Conservation (phyloP, 2,113 vertebrate genomes). For the Anarrhichthys ocellatus region DNA sequence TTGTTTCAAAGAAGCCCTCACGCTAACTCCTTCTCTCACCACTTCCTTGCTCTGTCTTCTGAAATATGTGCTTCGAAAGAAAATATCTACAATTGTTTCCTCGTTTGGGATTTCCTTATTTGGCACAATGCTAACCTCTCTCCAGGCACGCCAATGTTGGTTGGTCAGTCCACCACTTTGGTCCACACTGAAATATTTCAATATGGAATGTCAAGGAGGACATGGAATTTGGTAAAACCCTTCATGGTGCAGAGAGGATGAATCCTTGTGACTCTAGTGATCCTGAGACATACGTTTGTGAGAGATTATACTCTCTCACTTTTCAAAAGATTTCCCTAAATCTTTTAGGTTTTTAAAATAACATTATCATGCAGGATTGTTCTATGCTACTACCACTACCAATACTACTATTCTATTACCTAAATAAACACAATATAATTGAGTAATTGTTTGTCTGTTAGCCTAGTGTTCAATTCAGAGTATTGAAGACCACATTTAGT, state of each 20-base stretch:
- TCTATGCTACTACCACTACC: too few species aligned
- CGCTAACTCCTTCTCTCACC: not conserved
- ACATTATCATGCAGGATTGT: too few species aligned
- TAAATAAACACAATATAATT: too few species aligned
- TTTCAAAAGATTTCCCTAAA: too few species aligned
- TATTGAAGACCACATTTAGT: too few species aligned
- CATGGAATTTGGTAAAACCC: not conserved
- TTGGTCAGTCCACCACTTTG: not conserved
- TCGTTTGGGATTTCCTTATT: slow-evolving; percentile 2
- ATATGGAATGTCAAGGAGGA: not conserved
- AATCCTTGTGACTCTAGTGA: not conserved
- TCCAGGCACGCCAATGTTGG: too few species aligned
- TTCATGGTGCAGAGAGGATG: not conserved
- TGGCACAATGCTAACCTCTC: not conserved
- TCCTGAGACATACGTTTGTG: too few species aligned
- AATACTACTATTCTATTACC: too few species aligned
- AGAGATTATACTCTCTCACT: too few species aligned
- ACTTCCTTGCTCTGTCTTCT: not conserved
- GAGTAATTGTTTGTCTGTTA: too few species aligned
- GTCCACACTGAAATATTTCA: slow-evolving; percentile 1
- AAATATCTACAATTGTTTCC: slow-evolving; percentile 12
- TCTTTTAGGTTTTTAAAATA: too few species aligned
- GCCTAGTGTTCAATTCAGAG: too few species aligned
- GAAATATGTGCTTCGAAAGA: slow-evolving; percentile 21
- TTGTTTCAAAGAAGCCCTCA: not conserved